Percentiles rank a stretch among this genome's conserved stretches.
Evolutionary conservation across 2,888 invertebrate genomes (phyloP).

Genomic region (Kryphioiulus occultus): DNA sequence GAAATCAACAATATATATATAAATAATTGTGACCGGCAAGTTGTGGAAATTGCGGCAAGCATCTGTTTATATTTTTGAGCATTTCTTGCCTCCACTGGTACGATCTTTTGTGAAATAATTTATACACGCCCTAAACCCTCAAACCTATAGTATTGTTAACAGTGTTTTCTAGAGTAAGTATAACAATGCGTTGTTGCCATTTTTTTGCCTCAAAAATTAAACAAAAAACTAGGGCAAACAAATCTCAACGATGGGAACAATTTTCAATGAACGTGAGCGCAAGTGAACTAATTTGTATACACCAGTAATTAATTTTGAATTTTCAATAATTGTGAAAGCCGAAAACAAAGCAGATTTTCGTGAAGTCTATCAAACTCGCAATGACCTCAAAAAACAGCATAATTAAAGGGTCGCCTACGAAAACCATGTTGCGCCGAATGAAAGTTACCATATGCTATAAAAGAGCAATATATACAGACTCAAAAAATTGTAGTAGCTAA

Average conservation of each 20-base stretch:
- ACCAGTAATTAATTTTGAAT: constrained; percentile 35
- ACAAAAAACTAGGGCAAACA: constrained; percentile 33
- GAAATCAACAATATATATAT: no score
- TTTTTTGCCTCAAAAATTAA: neutral
- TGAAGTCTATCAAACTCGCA: neutral
- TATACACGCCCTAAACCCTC: neutral
- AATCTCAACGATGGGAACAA: constrained; percentile 20
- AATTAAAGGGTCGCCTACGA: neutral
- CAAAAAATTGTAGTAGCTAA: no score
- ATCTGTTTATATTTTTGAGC: no score
- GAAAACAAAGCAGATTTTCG: neutral
- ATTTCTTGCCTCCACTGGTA: neutral
- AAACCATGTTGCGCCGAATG: neutral
- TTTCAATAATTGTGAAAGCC: constrained; percentile 8
- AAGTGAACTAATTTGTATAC: constrained; percentile 35
- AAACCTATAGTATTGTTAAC: neutral
- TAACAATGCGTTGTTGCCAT: constrained; percentile 9
- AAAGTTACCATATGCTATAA: no score
- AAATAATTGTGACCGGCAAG: no score
- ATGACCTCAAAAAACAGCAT: neutral
- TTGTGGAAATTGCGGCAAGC: no score
- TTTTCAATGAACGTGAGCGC: neutral
- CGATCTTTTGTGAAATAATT: neutral
- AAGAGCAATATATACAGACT: no score
- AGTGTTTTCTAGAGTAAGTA: neutral